phyloP scores from a whole-genome alignment of 2,888 invertebrate species.

The Ochlodes sylvanus region DNA sequence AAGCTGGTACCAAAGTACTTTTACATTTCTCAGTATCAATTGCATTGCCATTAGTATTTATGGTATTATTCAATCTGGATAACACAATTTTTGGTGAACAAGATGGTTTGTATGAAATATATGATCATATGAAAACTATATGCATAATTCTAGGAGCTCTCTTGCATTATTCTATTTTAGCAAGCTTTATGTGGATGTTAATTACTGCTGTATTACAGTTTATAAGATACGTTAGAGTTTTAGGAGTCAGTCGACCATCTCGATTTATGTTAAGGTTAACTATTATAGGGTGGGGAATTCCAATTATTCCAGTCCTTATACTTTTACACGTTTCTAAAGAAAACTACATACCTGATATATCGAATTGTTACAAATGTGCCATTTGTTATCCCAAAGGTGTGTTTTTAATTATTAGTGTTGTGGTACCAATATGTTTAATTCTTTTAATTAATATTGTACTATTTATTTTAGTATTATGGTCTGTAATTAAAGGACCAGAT shows the following conservation, averaged over 20 bases:
- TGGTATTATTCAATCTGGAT: constrained; percentile 69
- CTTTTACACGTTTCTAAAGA: constrained; percentile 73
- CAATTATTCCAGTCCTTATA: constrained; percentile 80
- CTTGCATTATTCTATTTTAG: constrained; percentile 88
- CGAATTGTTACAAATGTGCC: constrained; percentile 47
- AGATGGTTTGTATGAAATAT: constrained; percentile 52
- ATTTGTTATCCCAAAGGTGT: constrained; percentile 84
- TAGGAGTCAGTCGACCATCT: constrained; percentile 84
- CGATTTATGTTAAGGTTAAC: constrained; percentile 87
- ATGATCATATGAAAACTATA: constrained; percentile 55
- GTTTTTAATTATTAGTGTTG: constrained; percentile 76
- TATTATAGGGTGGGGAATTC: constrained; percentile 87
- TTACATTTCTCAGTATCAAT: constrained; percentile 87
- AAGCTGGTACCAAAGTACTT: constrained; percentile 87
- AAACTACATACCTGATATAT: constrained; percentile 69
- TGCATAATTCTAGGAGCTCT: constrained; percentile 86
- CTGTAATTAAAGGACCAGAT: constrained; percentile 80
- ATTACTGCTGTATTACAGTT: constrained; percentile 89
- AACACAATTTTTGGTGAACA: constrained; percentile 56
- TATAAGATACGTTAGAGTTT: constrained; percentile 87
- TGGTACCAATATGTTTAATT: constrained; percentile 82
- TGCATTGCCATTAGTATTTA: constrained; percentile 83
- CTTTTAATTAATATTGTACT: constrained; percentile 80
- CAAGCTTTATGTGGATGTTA: constrained; percentile 90
- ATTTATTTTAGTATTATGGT: constrained; percentile 82